Base-by-base conservation (phyloP, 2,113 vertebrate species). In the Bagarius yarrelli region DNA sequence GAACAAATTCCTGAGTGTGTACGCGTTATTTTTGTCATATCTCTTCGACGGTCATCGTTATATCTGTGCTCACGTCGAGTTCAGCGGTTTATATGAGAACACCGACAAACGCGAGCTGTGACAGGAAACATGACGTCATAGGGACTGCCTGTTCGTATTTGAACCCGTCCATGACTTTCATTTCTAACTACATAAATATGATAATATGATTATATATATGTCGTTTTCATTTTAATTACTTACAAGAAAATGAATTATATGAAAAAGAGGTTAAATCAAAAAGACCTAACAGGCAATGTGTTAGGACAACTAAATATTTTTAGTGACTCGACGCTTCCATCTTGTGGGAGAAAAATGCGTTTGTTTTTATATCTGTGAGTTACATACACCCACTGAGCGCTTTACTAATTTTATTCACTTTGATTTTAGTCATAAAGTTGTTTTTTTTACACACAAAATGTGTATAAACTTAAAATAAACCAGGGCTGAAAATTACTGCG, bases 281-380 rank as follows among this genome's bases (percentile, higher is more conserved):
- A 40, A 73, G 21, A 56, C 64, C 57, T 59, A 59, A 14, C 81
- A 81, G 84, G 84, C 78, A 69, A 40, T 67, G 21, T 59, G 23
- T 50, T 4, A 52, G 67, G 82, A 81, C 78, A 44, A 57, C 84
- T 83, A 71, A 61, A 25, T 23, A 40, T 61, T 78, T 78, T 44
- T 66, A 11, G 5, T 32, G 34, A 30, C 32, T 23, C 30, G 77
- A 53, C 60, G 66, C 36, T 4, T 40, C 74, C 81, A 78, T 30
- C 78, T 80, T 11, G 52, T 83, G 81, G 23, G 30, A 15, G 11
- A 55, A 67, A 40, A 23, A 44, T 21, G 34, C 15, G 3, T 27
- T 30, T 14, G 19, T 3, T 0, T 67, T 47, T 8, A 40, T n/a
- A n/a, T n/a, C n/a, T n/a, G 55, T 21, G 55, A 3, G 5, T 63